Base-by-base conservation (phyloP, 1,140 invertebrate species). In the Pseudomyrmex pallidus region DNA sequence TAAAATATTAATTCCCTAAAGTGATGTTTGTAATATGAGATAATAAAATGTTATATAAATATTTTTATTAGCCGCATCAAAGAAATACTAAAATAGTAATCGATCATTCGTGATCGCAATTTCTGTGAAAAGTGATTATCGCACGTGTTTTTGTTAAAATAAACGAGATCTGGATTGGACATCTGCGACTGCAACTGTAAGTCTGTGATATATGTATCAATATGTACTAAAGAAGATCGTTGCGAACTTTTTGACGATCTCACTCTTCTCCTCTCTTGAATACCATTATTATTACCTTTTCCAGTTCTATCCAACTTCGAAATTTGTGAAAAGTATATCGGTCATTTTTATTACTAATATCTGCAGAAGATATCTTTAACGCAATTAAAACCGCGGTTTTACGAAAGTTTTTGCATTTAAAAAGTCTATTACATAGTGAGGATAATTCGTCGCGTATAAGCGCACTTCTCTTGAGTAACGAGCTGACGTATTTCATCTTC, bases 81-180 rank as follows among this genome's bases (percentile, higher is more conserved):
- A 9, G 15, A 50, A 70, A 80, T 80, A 4, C 61, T 1, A n/a
- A 68, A 70, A n/a, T 64, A n/a, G 9, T 64, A 17, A 78, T 17
- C 44, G 3, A 56, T 66, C 50, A 44, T 48, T n/a, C 54, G 44
- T 78, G 44, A 13, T 72, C 70, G 20, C 46, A 25, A 78, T 57
- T 72, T 4, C 44, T 72, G 76, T 80, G 76, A 48, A 70, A 78
- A 80, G 76, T 80, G 76, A 61, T 80, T 13, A 59, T 50, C 44
- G 20, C 44, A n/a, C 66, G 76, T 80, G 66, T 67, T 78, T 59
- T 25, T 35, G 48, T 76, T 9, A 64, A 70, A 20, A 72, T 44
- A 12, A 66, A 61, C 54, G 56, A 80, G 66, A 70, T 56, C 20
- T 72, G 76, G 66, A 80, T 80, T 44, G 44, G 13, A 76, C 22